Conservation (phyloP, 2,113 vertebrate genomes). For the Triplophysa dalaica region DNA sequence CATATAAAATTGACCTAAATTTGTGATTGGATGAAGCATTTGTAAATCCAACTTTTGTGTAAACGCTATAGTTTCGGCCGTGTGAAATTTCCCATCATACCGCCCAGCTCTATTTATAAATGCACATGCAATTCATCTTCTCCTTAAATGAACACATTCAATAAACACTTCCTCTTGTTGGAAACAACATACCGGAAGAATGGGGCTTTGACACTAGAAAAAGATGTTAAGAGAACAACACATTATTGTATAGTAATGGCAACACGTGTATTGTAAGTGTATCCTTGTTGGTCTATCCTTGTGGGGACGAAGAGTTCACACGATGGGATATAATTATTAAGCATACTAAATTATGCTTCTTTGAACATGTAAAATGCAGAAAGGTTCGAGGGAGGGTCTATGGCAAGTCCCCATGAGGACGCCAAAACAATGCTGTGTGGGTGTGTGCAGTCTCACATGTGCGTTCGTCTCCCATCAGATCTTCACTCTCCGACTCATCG, state of each 20-base stretch:
- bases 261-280: slow-evolving; percentile 1
- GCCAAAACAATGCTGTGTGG: background rate
- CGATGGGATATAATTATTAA: too few species aligned
- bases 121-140: slow-evolving; percentile 59
- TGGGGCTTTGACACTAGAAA: slow-evolving; percentile 78
- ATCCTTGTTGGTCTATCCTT: background rate
- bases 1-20: too few species aligned
- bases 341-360: too few species aligned
- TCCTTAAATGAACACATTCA: slow-evolving; percentile 42
- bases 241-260: slow-evolving; percentile 48
- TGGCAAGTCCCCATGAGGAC: too few species aligned
- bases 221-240: slow-evolving; percentile 63
- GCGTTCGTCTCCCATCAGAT: slow-evolving; percentile 82
- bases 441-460: slow-evolving; percentile 80
- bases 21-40: background rate
- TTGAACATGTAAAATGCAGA: too few species aligned
- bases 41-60: too few species aligned
- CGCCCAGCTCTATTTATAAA: slow-evolving; percentile 21
- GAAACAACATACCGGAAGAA: slow-evolving; percentile 78
- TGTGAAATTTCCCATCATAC: background rate
- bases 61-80: too few species aligned
- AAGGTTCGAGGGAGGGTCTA: too few species aligned
- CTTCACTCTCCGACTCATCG: slow-evolving; percentile 95
- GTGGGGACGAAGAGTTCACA: background rate
- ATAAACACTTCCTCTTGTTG: slow-evolving; percentile 43